These are phyloP conservation scores for Melozone crissalis DNA, from an alignment of 2,113 vertebrate species.

Conservation along the genomic window DNA sequence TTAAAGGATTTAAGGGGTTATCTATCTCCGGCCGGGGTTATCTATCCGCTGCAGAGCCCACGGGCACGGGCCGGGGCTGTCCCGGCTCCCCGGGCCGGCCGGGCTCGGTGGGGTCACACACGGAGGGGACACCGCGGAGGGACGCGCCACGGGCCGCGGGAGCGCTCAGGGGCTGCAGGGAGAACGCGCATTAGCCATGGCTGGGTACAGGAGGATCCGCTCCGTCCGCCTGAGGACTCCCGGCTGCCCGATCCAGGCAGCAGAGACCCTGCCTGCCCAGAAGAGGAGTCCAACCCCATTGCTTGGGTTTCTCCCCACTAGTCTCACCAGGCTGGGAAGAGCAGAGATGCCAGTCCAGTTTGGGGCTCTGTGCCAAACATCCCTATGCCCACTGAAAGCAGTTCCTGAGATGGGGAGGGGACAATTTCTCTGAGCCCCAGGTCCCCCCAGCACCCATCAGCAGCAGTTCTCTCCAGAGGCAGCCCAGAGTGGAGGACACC, in stretches of 20 bases:
- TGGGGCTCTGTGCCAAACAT: not conserved
- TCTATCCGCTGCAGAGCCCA: conserved; percentile 32
- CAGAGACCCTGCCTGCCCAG: not conserved
- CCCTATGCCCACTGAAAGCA: not conserved
- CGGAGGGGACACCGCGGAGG: too few relatives aligned
- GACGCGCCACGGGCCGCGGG: fast-evolving
- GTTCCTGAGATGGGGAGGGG: not conserved
- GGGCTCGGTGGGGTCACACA: not conserved
- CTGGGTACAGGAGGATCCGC: not conserved
- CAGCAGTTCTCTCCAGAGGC: not conserved
- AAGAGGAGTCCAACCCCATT: not conserved
- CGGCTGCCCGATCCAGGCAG: not conserved
- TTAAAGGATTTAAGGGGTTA: not conserved
- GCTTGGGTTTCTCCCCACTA: not conserved
- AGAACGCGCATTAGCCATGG: fast-evolving
- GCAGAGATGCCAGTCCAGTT: not conserved
- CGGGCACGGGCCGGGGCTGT: not conserved
- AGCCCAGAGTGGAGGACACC: not conserved
- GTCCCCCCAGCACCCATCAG: fast-evolving
- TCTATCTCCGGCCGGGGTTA: not conserved
- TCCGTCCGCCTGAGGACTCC: not conserved
- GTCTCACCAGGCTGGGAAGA: not conserved
- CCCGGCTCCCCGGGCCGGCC: not conserved
- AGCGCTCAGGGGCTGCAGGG: fast-evolving
- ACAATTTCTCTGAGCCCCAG: not conserved